phyloP scores from a whole-genome alignment of 2,888 invertebrate genomes.

The Trichopoda pennipes region DNA sequence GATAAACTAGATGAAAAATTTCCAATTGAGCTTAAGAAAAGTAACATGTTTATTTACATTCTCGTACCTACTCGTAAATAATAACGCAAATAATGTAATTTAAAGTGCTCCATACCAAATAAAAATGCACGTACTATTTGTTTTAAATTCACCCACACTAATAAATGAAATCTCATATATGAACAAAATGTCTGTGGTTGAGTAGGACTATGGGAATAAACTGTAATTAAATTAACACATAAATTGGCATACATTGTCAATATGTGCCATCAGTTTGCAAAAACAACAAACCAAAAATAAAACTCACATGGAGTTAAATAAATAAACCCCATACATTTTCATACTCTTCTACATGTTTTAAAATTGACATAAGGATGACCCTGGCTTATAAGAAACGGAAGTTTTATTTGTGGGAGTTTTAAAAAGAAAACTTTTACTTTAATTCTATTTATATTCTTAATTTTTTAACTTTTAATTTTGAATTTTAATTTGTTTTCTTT shows the following conservation, averaged over 20 bases:
- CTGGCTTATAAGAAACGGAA: background rate
- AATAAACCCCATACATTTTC: background rate
- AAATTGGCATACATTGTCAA: conserved; percentile 59
- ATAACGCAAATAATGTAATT: too few relatives aligned
- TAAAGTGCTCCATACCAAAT: conserved; percentile 19
- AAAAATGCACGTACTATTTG: background rate
- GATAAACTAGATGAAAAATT: background rate
- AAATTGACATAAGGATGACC: background rate
- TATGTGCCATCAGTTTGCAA: conserved; percentile 41
- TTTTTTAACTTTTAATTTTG: too few relatives aligned
- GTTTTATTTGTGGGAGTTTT: too few relatives aligned
- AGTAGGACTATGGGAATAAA: conserved; percentile 20
- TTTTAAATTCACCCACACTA: conserved; percentile 4
- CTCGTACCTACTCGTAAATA: too few relatives aligned
- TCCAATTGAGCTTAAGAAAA: background rate
- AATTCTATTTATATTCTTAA: too few relatives aligned
- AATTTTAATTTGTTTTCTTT: too few relatives aligned
- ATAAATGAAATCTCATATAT: background rate
- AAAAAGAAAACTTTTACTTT: too few relatives aligned
- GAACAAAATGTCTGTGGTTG: conserved; percentile 4
- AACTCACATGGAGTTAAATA: background rate
- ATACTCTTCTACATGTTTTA: background rate
- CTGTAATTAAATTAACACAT: conserved; percentile 62
- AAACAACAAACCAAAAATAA: background rate
- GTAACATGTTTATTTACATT: too few relatives aligned